Evolutionary conservation across 2,797 vertebrate genomes (phyloP).

Genomic region (Tarsius wallacei): DNA sequence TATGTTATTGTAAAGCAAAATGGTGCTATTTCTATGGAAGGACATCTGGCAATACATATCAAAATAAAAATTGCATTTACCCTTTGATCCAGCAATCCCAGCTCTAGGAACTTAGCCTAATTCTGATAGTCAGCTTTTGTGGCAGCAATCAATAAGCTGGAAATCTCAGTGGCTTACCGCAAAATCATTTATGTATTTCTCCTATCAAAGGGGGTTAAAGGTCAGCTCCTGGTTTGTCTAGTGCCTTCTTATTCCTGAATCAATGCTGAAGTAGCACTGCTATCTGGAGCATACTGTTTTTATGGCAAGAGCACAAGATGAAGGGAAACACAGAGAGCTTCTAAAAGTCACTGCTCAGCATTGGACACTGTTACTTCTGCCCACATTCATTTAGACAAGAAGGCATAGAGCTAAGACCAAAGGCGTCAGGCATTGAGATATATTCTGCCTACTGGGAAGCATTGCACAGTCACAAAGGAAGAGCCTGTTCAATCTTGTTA

Average conservation of each 20-base stretch:
- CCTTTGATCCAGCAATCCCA: not conserved
- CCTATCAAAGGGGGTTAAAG: not conserved
- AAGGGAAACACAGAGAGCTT: not conserved
- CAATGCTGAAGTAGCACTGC: no score
- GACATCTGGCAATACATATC: not conserved
- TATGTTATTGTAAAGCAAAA: not conserved
- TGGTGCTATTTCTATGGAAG: not conserved
- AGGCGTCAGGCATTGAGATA: not conserved
- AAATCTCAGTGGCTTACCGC: not conserved
- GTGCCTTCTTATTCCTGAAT: not conserved
- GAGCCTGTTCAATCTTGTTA: not conserved
- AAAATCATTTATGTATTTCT: not conserved
- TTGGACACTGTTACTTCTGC: not conserved
- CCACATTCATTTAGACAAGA: not conserved
- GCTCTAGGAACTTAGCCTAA: slow-evolving; percentile 28
- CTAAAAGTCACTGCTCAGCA: not conserved
- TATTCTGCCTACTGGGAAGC: not conserved
- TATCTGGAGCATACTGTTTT: not conserved
- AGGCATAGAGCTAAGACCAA: not conserved
- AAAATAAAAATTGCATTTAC: slow-evolving; percentile 52
- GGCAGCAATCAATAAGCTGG: not conserved
- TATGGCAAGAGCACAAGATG: not conserved
- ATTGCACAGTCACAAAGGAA: fast-evolving
- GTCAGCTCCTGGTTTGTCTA: not conserved
- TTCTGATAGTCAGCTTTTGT: not conserved